phyloP scores from a whole-genome alignment of 2,113 vertebrate species.

The Abramis brama region DNA sequence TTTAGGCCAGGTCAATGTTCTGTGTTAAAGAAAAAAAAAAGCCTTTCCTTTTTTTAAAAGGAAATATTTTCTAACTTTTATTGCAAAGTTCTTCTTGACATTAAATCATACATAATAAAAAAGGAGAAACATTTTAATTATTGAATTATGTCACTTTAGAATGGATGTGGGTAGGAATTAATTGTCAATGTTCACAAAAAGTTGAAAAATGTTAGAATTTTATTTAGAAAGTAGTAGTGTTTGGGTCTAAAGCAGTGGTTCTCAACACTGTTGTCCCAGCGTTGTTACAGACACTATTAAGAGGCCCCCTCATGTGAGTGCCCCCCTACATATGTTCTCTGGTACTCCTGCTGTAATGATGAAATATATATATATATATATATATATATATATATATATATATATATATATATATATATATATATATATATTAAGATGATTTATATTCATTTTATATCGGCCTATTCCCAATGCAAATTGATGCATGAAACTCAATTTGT shows the following conservation, averaged over 20 bases:
- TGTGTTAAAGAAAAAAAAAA: not conserved
- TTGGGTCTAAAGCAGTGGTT: not conserved
- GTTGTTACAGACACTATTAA: not conserved
- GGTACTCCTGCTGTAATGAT: too few relatives aligned
- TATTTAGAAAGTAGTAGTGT: not conserved
- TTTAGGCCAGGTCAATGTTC: not conserved
- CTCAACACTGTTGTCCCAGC: not conserved
- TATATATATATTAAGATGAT: too few relatives aligned
- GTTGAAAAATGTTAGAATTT: too few relatives aligned
- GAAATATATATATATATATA: too few relatives aligned
- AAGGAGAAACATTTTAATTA: not conserved
- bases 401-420: too few relatives aligned
- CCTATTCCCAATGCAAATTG: not conserved
- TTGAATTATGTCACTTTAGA: not conserved
- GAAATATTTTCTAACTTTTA: too few relatives aligned
- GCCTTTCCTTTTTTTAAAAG: too few relatives aligned
- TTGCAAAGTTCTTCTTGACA: not conserved
- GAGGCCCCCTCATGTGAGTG: too few relatives aligned
- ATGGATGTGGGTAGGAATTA: not conserved
- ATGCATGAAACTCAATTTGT: not conserved
- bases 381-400: too few relatives aligned
- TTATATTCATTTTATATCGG: too few relatives aligned
- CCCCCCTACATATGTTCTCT: too few relatives aligned
- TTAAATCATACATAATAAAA: not conserved
- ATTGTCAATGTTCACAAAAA: too few relatives aligned